Conservation (phyloP, 92 coral and sea anemone genomes). For the Chrysogorgia sp. region DNA sequence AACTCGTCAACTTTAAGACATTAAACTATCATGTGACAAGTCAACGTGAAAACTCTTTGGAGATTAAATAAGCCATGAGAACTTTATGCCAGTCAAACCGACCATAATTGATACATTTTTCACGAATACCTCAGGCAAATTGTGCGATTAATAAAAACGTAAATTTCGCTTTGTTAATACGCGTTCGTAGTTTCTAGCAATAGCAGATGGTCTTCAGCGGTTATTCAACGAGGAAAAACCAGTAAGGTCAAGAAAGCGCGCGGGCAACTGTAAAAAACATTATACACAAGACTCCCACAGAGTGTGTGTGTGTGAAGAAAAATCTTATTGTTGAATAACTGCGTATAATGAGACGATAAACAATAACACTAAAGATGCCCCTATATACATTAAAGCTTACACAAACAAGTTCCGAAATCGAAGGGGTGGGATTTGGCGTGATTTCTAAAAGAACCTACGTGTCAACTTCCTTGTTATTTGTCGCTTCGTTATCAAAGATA, state of each 20-base stretch:
- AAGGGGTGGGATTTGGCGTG: conserved; percentile 26
- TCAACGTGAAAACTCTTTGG: conserved; percentile 28
- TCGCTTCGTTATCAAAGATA: background rate
- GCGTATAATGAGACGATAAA: conserved; percentile 37
- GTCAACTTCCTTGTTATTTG: background rate
- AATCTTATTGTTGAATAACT: conserved; percentile 14
- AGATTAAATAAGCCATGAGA: background rate
- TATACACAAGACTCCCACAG: conserved; percentile 23
- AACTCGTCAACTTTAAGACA: conserved; percentile 26
- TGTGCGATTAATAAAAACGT: background rate
- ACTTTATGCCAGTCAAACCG: background rate
- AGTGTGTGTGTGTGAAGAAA: conserved; percentile 1
- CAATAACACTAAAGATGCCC: conserved; percentile 10
- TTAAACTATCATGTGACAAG: conserved; percentile 32
- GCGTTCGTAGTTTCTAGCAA: background rate
- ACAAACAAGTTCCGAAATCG: conserved; percentile 42
- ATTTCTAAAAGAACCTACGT: background rate
- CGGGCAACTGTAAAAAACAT: conserved; percentile 44
- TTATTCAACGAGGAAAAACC: conserved; percentile 1
- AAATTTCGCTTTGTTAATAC: background rate
- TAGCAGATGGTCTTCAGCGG: conserved; percentile 42
- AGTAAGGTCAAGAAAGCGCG: background rate
- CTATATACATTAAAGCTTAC: conserved; percentile 10
- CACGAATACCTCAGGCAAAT: background rate
- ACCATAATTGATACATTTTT: background rate